phyloP scores from a whole-genome alignment of 2,888 invertebrate genomes.

The Orchesellides sinensis region DNA sequence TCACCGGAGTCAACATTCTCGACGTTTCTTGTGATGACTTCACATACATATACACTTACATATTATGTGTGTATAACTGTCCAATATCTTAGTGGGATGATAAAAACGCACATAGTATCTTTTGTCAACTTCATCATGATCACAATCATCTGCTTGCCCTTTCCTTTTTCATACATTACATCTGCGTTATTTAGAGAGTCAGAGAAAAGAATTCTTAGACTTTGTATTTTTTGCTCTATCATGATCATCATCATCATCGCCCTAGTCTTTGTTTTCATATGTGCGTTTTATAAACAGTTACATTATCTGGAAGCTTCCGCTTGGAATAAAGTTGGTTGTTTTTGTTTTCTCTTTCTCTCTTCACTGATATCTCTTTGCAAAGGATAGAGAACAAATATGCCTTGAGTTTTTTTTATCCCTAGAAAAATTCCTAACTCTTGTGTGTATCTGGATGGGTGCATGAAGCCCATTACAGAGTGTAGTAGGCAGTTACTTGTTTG shows the following conservation, averaged over 20 bases:
- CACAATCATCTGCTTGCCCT: conserved; percentile 1
- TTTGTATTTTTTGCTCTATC: background rate
- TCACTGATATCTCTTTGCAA: background rate
- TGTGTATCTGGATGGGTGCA: background rate
- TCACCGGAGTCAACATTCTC: background rate
- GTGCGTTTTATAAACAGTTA: conserved; percentile 46
- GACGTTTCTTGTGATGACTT: background rate
- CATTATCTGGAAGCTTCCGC: conserved; percentile 56
- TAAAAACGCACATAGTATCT: conserved; percentile 17
- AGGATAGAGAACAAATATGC: background rate
- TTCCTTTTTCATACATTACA: background rate
- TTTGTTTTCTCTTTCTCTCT: conserved; percentile 36
- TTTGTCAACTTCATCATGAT: conserved; percentile 32
- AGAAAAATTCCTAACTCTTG: conserved; percentile 42
- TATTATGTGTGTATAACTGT: background rate
- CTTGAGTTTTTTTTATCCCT: conserved; percentile 31
- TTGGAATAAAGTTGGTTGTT: conserved; percentile 44
- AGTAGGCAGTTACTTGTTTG: conserved; percentile 58
- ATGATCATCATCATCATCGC: conserved; percentile 5
- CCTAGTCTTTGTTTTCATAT: conserved; percentile 26
- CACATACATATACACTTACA: background rate
- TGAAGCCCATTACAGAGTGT: conserved; percentile 19
- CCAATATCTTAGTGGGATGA: too few relatives aligned
- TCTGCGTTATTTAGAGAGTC: background rate
- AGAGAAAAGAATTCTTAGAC: background rate